Conservation (phyloP, 2,797 vertebrate genomes). For the Tragelaphus eurycerus region DNA sequence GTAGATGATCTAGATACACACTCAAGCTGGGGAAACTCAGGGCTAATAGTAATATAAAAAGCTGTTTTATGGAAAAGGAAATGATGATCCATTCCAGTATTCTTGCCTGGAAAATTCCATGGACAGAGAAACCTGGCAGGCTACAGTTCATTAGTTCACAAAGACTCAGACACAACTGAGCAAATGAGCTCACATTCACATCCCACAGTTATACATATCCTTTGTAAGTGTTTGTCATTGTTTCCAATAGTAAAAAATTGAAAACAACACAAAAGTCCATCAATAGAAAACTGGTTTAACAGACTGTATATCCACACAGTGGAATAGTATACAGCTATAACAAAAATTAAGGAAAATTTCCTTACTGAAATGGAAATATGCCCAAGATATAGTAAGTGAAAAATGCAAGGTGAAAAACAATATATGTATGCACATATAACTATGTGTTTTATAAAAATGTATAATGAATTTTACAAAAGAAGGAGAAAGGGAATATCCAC, state of each 20-base stretch:
- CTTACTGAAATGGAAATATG: background rate
- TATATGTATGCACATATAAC: background rate
- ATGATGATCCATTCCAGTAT: background rate
- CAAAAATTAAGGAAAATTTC: background rate
- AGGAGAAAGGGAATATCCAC: background rate
- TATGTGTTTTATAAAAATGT: background rate
- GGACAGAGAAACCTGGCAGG: background rate
- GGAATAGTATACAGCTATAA: background rate
- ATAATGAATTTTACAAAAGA: background rate
- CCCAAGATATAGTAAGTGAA: background rate
- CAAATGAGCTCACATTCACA: background rate
- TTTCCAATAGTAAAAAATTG: background rate
- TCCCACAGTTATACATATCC: background rate
- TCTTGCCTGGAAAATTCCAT: background rate
- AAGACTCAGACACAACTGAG: background rate
- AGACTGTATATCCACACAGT: background rate
- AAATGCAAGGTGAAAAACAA: background rate
- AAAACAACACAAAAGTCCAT: background rate
- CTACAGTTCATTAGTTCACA: background rate
- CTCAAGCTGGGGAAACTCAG: background rate
- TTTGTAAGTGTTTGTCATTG: background rate
- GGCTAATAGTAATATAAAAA: background rate
- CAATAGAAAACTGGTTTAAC: background rate
- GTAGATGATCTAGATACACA: background rate
- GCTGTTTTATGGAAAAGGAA: background rate